Evolutionary conservation across 23 tunicate genomes (phyloP).

Genomic region (Phallusia fumigata): DNA sequence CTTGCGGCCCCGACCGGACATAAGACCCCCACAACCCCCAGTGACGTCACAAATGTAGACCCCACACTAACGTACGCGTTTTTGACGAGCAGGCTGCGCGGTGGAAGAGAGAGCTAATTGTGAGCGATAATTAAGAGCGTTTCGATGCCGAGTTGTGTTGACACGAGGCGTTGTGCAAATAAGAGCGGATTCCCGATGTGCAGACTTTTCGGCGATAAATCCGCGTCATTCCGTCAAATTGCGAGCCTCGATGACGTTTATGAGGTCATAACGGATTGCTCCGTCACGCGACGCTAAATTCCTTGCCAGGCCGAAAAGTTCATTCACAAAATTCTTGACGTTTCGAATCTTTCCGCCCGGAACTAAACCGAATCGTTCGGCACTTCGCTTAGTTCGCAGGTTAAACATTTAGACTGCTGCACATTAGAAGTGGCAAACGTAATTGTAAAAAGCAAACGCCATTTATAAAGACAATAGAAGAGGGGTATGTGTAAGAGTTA

Average conservation of each 20-base stretch:
- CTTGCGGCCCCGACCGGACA: neutral
- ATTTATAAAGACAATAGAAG: too few relatives aligned
- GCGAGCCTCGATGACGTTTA: neutral
- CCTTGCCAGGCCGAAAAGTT: neutral
- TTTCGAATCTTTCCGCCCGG: too few relatives aligned
- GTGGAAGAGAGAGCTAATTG: neutral
- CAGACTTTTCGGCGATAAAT: slow-evolving; percentile 3
- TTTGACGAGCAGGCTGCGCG: too few relatives aligned
- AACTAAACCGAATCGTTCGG: too few relatives aligned
- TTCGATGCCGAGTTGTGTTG: neutral
- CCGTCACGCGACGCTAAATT: slow-evolving; percentile 1
- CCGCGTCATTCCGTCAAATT: slow-evolving; percentile 1
- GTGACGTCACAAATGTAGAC: too few relatives aligned
- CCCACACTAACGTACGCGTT: too few relatives aligned
- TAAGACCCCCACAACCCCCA: too few relatives aligned
- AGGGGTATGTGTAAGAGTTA: too few relatives aligned
- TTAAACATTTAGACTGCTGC: too few relatives aligned
- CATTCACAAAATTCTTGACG: neutral
- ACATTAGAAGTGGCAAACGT: too few relatives aligned
- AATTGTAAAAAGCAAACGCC: too few relatives aligned
- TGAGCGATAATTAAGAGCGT: neutral
- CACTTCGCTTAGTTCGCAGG: too few relatives aligned
- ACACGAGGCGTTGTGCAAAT: neutral
- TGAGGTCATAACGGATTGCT: slow-evolving; percentile 12
- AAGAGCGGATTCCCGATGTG: neutral